These are phyloP conservation scores for Excalfactoria chinensis DNA, from an alignment of 2,113 vertebrate genomes.

Conservation along the genomic window DNA sequence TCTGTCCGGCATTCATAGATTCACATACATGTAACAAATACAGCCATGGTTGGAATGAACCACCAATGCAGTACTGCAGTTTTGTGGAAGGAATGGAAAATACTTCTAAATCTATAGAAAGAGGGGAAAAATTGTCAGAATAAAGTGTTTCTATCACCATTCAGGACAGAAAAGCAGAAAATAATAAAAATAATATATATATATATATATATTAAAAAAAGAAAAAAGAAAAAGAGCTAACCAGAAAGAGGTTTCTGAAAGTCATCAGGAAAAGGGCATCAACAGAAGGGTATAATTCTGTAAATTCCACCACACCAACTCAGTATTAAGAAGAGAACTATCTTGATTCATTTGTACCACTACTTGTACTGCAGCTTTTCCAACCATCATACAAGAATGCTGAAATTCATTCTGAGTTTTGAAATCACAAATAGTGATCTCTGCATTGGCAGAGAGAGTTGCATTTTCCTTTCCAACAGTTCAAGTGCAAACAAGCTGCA, in stretches of 20 bases:
- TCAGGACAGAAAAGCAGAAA: neutral
- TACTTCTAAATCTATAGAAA: neutral
- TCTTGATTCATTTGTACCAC: neutral
- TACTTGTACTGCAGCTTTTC: neutral
- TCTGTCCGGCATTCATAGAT: neutral
- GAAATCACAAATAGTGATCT: neutral
- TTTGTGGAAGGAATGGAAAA: neutral
- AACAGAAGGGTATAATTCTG: neutral
- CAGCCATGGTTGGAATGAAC: neutral
- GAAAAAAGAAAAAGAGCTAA: accelerated
- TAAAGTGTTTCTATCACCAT: neutral
- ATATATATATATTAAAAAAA: too few relatives aligned
- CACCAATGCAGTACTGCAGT: neutral
- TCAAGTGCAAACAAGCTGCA: neutral
- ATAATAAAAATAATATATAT: neutral
- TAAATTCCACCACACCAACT: neutral
- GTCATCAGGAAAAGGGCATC: neutral
- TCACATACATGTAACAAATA: neutral
- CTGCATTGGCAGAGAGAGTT: neutral
- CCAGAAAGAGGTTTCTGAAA: neutral
- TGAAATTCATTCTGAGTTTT: neutral
- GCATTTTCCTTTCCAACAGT: neutral
- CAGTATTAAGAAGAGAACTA: neutral
- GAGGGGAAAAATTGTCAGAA: neutral
- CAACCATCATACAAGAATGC: neutral